Base-by-base conservation (phyloP, 2,113 vertebrate species). In the Oreocharis arfaki region DNA sequence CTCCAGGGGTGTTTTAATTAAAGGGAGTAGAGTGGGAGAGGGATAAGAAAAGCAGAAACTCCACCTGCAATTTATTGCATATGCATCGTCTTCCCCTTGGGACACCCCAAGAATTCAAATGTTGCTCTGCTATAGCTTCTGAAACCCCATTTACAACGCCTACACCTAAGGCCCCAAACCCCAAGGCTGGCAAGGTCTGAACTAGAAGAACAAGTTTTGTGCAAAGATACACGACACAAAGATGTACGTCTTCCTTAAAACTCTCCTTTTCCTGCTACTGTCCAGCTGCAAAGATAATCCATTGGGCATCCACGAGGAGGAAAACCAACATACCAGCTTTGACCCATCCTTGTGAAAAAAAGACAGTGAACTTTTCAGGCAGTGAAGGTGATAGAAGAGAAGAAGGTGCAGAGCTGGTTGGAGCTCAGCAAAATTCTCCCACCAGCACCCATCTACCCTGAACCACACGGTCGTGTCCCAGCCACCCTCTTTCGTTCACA, bases 1-100 rank as follows among this genome's bases (percentile, higher is more conserved):
- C 90, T 92, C 92, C 59, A 60, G 90, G 75, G 71, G 52, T 63
- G 56, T 93, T 93, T 90, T 93, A 96, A 96, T 96, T 96, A 92
- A 80, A 81, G 80, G 49, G 8, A 95, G 9, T 30, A 71, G 82
- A 95, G 83, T 44, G 49, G 52, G 52, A 91, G 30, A 83, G 27
- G 50, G 44, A 65, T 90, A 60, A 61, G 53, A 63, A 80, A 92
- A 93, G 49, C 60, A 74, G 56, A 76, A 63, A 53, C 32, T 86
- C 61, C 47, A 83, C 69, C 56, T 84, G 75, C 52, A 75, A 47
- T 87, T 94, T 78, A 74, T 64, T 75, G 41, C 64, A 84, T 86
- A 88, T 78, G 88, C 47, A 92, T 16, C 28, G 28, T 64, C 64
- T 81, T 63, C 49, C 73, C 79, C 13, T 16, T 8, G 5, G 73